A percentile compares a stretch with the other conserved stretches of the same genome.
phyloP scores from a whole-genome alignment of 2,888 invertebrate species.

The Xylocampa areola region DNA sequence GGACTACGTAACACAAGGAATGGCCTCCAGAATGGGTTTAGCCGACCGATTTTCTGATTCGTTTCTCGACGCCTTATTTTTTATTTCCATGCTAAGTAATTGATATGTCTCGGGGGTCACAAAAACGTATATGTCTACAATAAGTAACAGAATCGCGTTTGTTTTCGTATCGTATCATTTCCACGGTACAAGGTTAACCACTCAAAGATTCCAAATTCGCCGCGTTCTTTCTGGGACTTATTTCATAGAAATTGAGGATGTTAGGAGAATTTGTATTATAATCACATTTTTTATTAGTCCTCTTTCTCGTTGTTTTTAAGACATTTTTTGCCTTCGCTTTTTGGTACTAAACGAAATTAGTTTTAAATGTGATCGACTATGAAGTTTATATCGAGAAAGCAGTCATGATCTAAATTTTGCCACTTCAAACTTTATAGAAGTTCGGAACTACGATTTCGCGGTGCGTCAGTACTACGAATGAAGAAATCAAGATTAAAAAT shows the following conservation, averaged over 20 bases:
- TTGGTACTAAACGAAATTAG: conserved; percentile 18
- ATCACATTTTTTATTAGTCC: conserved; percentile 21
- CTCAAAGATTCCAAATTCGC: conserved; percentile 47
- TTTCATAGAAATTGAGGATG: conserved; percentile 48
- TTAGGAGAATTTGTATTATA: conserved; percentile 39
- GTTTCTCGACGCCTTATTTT: conserved; percentile 34
- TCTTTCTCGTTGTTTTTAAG: conserved; percentile 14
- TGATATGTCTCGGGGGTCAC: conserved; percentile 49
- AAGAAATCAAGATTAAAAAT: conserved; percentile 60
- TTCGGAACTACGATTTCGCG: conserved; percentile 21
- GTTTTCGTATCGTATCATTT: conserved; percentile 54
- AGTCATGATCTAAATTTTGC: conserved; percentile 28
- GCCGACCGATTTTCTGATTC: conserved; percentile 27
- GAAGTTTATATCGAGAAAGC: conserved; percentile 18
- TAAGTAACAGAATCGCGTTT: conserved; percentile 53
- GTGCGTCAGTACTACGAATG: conserved; percentile 34
- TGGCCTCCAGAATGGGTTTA: conserved; percentile 20
- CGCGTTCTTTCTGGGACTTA: conserved; percentile 47
- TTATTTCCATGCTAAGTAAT: conserved; percentile 46
- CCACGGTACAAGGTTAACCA: conserved; percentile 52
- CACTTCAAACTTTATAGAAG: conserved; percentile 22
- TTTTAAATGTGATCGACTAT: conserved; percentile 12
- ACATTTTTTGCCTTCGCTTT: conserved; percentile 1
- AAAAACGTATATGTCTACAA: conserved; percentile 48
- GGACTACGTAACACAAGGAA: conserved; percentile 16